Base-by-base conservation (phyloP, 37 sponge, comb jelly and placozoan species). In the Bolinopsis microptera region DNA sequence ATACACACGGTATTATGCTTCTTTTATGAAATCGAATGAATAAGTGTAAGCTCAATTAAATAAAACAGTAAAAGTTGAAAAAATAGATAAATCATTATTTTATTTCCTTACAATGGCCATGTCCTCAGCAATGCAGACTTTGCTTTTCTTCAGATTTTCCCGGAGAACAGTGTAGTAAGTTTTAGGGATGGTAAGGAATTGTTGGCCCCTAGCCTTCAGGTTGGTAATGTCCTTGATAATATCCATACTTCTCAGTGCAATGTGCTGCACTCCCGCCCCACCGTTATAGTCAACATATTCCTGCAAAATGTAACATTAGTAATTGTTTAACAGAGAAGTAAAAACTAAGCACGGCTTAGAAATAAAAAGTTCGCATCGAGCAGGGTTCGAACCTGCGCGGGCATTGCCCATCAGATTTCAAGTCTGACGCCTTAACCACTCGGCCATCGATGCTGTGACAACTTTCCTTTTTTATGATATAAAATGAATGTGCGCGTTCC, bases 311-410 rank as follows among this genome's bases (percentile, higher is more conserved):
- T n/a, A n/a, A n/a, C n/a, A n/a, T n/a, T n/a, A n/a, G n/a, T n/a
- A 36, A n/a, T n/a, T n/a, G n/a, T n/a, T n/a, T n/a, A n/a, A n/a
- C n/a, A n/a, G n/a, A n/a, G n/a, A n/a, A n/a, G n/a, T n/a, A n/a
- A n/a, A n/a, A n/a, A n/a, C n/a, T n/a, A n/a, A n/a, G n/a, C n/a
- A n/a, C n/a, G n/a, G n/a, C n/a, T n/a, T n/a, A n/a, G n/a, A n/a
- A n/a, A n/a, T n/a, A 95, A 94, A 95, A 90, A 80, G 92, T 41
- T 61, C 97, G 97, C 97, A 97, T 94, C 96, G 96, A 96, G 97
- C 97, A 97, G 97, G 97, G 96, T 97, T 97, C 96, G 97, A 97
- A 97, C 97, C 97, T 97, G 96, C 97, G 97, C 97, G 96, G 97
- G 97, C 94, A 97, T 93, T 96, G 94, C 97, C 97, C 97, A 97